Evolutionary conservation across 2,113 vertebrate species (phyloP), one percentile per base, ranked within the genome.

Genomic region (Gopherus flavomarginatus): DNA sequence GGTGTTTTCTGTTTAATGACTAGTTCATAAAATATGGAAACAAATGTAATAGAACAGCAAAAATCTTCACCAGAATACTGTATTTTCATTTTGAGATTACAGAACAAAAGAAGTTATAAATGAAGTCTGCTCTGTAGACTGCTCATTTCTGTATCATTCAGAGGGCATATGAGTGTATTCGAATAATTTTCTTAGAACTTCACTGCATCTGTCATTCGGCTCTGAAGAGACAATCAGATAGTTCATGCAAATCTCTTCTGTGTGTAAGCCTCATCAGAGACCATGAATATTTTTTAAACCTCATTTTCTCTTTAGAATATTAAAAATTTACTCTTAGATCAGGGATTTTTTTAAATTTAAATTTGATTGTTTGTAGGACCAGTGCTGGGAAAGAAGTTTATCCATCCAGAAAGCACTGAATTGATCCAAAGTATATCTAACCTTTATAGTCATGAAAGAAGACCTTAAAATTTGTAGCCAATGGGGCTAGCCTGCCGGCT

Each of bases 1-100:
- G 50, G 21, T 27, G 91, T 87, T 56, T 85, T 86, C 75, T 81
- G 24, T 44, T 81, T 13, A 49, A 26, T 35, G 21, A 91, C 54
- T 77, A 47, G 29, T 65, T 85, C 38, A 91, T 80, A 90, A 91
- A n/a, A 87, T 79, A 52, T 29, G 47, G 87, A 92, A 88, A 86
- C 5, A n/a, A 83, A 83, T 53, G 19, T 0, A 93, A 75, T 26
- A n/a, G 0, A 81, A 56, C 62, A 89, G 72, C 24, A 91, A 81
- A 44, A 42, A 8, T 10, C 21, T 83, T 54, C 27, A 50, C 85
- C 59, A 93, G 93, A 93, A 85, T 10, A 53, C 0, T 3, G 5
- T 3, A 17, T 38, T 80, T 87, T 90, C 65, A 59, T 87, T 69
- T 11, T 2, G 13, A 90, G 26, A 84, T 11, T 16, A 91, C 52